Conservation (phyloP, 1,140 invertebrate genomes). For the Periplaneta americana region DNA sequence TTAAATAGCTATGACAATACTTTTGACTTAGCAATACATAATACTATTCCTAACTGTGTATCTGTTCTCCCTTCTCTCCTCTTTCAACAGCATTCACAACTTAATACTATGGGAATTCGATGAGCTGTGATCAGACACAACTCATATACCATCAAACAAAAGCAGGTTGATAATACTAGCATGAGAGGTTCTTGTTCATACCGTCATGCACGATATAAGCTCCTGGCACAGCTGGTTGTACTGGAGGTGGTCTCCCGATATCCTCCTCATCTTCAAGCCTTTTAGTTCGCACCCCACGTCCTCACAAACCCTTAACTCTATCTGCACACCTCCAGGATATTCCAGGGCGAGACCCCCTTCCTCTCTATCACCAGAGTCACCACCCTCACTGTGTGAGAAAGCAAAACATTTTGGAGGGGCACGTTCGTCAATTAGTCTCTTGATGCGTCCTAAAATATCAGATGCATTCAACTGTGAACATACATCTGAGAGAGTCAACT, state of each 20-base stretch:
- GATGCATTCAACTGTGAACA: constrained; percentile 71
- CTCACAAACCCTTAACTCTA: constrained; percentile 78
- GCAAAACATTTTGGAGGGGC: constrained; percentile 71
- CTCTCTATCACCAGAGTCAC: constrained; percentile 5
- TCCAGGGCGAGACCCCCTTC: constrained; percentile 43
- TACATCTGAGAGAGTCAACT: constrained; percentile 70
- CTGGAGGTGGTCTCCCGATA: constrained; percentile 85
- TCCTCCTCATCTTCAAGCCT: constrained; percentile 82
- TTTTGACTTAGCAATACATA: neutral
- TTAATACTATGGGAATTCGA: neutral
- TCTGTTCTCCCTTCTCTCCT: neutral
- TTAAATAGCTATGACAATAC: neutral
- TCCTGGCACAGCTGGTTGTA: constrained; percentile 89
- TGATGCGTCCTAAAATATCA: constrained; percentile 75
- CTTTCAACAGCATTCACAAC: neutral
- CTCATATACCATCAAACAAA: too few species aligned
- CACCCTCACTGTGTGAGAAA: constrained; percentile 26
- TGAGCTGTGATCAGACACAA: too few species aligned
- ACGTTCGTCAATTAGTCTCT: constrained; percentile 71
- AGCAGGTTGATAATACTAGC: neutral
- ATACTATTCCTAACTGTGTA: neutral
- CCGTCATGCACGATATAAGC: constrained; percentile 80
- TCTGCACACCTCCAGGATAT: constrained; percentile 73
- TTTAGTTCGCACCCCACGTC: constrained; percentile 43
- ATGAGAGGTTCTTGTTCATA: constrained; percentile 38